A percentile compares a stretch with the other conserved stretches of the same genome.
Evolutionary conservation across 2,888 invertebrate genomes (phyloP).

Genomic region (Parapristionchus giblindavisi): DNA sequence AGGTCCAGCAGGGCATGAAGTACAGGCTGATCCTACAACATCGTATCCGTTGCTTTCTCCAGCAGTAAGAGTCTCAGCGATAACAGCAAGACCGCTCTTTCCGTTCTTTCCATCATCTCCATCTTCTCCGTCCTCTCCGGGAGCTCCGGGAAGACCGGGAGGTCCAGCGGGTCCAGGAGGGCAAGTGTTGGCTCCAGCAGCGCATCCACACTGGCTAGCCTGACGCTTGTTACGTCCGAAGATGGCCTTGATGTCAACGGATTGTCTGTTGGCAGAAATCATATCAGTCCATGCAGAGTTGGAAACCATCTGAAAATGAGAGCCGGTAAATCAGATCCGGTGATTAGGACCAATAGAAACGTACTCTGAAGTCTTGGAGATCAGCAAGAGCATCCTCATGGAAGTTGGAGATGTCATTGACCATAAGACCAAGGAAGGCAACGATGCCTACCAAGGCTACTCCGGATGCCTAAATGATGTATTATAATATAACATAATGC

Average conservation of each 20-base stretch:
- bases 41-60: slow-evolving; percentile 16
- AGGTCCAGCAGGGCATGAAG: slow-evolving; percentile 34
- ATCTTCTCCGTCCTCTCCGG: slow-evolving; percentile 31
- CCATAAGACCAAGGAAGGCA: slow-evolving; percentile 26
- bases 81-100: slow-evolving; percentile 23
- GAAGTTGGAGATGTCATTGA: slow-evolving; percentile 28
- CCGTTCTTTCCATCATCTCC: slow-evolving; percentile 32
- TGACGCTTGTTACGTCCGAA: slow-evolving; percentile 29
- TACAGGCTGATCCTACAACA: not conserved
- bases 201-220: slow-evolving; percentile 17
- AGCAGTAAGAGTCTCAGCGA: slow-evolving; percentile 30
- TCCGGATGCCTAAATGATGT: slow-evolving; percentile 6
- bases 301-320: slow-evolving; percentile 16
- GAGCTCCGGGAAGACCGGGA: slow-evolving; percentile 33
- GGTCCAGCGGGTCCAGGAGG: slow-evolving; percentile 25
- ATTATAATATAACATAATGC: no score
- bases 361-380: slow-evolving; percentile 21
- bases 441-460: slow-evolving; percentile 17
- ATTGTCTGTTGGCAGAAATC: not conserved
- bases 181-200: slow-evolving; percentile 25
- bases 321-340: not conserved
- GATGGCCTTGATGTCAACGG: slow-evolving; percentile 19
- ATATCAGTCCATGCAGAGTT: slow-evolving; percentile 35
- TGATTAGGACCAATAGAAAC: no score
- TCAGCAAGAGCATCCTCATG: slow-evolving; percentile 13